Conservation (phyloP, 2,113 vertebrate species). For the Toxotes jaculatrix region DNA sequence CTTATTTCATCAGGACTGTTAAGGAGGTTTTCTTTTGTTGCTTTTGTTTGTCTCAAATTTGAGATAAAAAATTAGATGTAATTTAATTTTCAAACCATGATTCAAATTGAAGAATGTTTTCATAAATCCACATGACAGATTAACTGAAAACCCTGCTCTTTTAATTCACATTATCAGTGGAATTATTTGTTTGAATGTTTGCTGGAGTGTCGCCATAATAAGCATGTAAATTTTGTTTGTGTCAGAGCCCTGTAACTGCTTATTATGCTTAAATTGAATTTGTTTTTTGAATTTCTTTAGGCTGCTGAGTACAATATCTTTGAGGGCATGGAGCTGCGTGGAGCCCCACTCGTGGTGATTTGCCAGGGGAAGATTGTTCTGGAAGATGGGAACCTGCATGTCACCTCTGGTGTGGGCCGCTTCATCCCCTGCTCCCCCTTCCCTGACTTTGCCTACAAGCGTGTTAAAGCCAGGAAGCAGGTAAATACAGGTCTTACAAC, state of each 20-base stretch:
- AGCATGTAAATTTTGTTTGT: neutral
- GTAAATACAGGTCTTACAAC: slow-evolving; percentile 71
- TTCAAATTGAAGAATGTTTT: neutral
- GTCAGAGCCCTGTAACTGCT: neutral
- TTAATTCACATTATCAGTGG: neutral
- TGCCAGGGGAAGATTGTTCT: slow-evolving; percentile 97
- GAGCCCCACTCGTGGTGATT: slow-evolving; percentile 92
- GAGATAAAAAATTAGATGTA: no score
- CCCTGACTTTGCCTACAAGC: slow-evolving; percentile 96
- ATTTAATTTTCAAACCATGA: neutral
- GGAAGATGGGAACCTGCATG: slow-evolving; percentile 94
- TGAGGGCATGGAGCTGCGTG: slow-evolving; percentile 96
- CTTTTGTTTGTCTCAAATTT: no score
- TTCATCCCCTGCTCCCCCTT: slow-evolving; percentile 93
- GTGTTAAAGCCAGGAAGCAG: slow-evolving; percentile 97
- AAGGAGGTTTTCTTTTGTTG: no score
- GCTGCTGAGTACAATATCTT: slow-evolving; percentile 97
- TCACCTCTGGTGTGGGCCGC: slow-evolving; percentile 90
- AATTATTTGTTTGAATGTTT: neutral
- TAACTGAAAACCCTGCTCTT: neutral
- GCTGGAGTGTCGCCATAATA: neutral
- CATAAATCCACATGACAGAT: neutral
- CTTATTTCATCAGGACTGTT: neutral
- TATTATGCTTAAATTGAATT: neutral
- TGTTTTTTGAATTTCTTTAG: slow-evolving; percentile 73